Percentiles rank a stretch among this genome's conserved stretches.
Conservation (phyloP, 2,797 vertebrate species). For the Lates japonicus region DNA sequence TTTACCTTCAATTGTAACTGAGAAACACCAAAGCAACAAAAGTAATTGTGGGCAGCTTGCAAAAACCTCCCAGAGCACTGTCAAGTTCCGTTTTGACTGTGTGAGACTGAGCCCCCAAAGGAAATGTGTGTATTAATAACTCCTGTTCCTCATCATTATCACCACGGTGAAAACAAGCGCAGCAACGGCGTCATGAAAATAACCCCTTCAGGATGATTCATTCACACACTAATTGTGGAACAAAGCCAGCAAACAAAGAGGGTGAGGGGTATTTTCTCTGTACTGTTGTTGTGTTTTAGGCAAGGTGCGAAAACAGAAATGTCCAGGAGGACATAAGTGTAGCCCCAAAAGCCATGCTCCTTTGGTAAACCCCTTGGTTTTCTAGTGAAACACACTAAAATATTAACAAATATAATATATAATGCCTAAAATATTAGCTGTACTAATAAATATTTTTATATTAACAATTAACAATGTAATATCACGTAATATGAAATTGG, state of each 20-base stretch:
- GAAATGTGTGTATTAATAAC: slow-evolving; percentile 80
- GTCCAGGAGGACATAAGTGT: slow-evolving; percentile 14
- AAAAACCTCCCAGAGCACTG: slow-evolving; percentile 54
- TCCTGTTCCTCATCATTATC: slow-evolving; percentile 72
- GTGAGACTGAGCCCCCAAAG: slow-evolving; percentile 64
- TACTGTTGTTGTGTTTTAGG: slow-evolving; percentile 28
- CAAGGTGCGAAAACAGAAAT: slow-evolving; percentile 22
- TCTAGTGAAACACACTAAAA: background rate
- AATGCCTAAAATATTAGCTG: background rate
- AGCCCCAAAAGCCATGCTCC: background rate
- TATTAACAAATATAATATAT: too few relatives aligned
- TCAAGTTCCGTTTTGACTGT: slow-evolving; percentile 67
- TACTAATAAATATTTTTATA: background rate
- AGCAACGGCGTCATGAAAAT: slow-evolving; percentile 60
- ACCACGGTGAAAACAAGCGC: slow-evolving; percentile 65
- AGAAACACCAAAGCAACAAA: slow-evolving; percentile 25
- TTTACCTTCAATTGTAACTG: slow-evolving; percentile 3
- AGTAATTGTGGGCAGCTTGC: slow-evolving; percentile 23
- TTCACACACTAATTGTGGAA: slow-evolving; percentile 67
- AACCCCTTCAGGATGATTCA: slow-evolving; percentile 66
- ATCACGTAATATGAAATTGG: background rate
- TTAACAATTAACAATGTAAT: background rate
- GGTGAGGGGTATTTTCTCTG: slow-evolving; percentile 32
- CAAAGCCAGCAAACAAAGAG: slow-evolving; percentile 62
- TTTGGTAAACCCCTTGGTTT: background rate